Conservation (phyloP, 2,888 invertebrate species). For the Epistrophe grossulariae region DNA sequence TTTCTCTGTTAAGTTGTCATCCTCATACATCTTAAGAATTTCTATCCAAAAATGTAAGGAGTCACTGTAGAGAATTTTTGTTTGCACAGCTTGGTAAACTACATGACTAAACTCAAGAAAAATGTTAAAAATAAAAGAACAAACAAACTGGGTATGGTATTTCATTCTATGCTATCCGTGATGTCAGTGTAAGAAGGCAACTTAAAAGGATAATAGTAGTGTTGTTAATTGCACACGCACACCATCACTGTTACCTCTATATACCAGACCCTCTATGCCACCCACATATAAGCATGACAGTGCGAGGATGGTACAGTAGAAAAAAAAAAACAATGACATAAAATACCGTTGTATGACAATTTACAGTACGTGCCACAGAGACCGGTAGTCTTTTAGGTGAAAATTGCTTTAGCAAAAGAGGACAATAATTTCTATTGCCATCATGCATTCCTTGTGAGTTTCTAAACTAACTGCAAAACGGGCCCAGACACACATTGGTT, state of each 20-base stretch:
- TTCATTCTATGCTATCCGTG: background rate
- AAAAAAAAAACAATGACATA: constrained; percentile 25
- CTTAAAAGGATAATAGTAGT: constrained; percentile 66
- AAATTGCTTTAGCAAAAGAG: constrained; percentile 38
- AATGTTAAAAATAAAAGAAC: constrained; percentile 26
- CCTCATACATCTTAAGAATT: too few relatives aligned
- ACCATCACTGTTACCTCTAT: constrained; percentile 12
- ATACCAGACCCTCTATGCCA: background rate
- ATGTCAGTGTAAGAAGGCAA: constrained; percentile 39
- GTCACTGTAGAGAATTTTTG: too few relatives aligned
- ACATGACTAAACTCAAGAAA: background rate
- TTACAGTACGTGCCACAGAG: constrained; percentile 66
- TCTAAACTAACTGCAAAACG: constrained; percentile 40
- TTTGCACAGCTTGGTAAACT: background rate
- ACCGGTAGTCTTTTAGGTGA: constrained; percentile 42
- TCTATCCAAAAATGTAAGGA: too few relatives aligned
- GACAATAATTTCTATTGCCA: constrained; percentile 61
- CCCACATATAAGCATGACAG: constrained; percentile 1
- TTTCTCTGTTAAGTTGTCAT: too few relatives aligned
- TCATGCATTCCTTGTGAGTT: constrained; percentile 31
- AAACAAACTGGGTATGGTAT: constrained; percentile 42
- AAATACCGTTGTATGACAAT: constrained; percentile 65
- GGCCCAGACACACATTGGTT: constrained; percentile 5
- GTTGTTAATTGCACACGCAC: constrained; percentile 72
- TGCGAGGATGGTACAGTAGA: background rate